phyloP scores from a whole-genome alignment of 2,888 invertebrate genomes.

The Uloborus plumipes region DNA sequence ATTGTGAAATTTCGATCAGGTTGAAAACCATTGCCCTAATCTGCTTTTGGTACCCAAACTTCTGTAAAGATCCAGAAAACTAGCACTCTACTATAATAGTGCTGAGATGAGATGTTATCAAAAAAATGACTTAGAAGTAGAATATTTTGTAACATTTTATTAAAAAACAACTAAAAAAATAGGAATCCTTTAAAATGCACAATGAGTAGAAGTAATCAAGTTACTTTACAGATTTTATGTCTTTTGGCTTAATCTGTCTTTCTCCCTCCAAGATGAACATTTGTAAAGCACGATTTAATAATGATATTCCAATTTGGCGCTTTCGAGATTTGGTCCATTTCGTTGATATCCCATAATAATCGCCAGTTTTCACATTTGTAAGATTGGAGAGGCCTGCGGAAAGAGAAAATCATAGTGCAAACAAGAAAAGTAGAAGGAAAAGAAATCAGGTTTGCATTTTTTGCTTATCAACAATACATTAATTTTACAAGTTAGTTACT shows the following conservation, averaged over 20 bases:
- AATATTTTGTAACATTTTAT: conserved; percentile 31
- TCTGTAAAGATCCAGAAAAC: too few relatives aligned
- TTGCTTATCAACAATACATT: too few relatives aligned
- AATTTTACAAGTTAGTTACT: too few relatives aligned
- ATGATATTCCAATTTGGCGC: conserved; percentile 81
- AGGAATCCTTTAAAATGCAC: background rate
- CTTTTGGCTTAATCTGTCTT: conserved; percentile 73
- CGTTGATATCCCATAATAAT: conserved; percentile 84
- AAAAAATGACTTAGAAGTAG: too few relatives aligned
- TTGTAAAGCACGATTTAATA: conserved; percentile 85
- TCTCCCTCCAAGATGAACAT: conserved; percentile 91
- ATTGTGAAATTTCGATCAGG: too few relatives aligned
- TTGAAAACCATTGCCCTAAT: too few relatives aligned
- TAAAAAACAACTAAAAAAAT: too few relatives aligned
- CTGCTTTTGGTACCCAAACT: too few relatives aligned
- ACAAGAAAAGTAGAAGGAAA: too few relatives aligned
- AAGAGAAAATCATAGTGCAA: conserved; percentile 3
- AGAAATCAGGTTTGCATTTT: too few relatives aligned
- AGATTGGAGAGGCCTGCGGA: conserved; percentile 77
- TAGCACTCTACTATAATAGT: too few relatives aligned
- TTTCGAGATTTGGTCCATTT: conserved; percentile 82
- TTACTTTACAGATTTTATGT: conserved; percentile 19
- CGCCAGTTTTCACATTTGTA: conserved; percentile 84
- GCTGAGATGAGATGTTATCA: too few relatives aligned
- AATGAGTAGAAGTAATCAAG: conserved; percentile 4